Evolutionary conservation across 2,888 invertebrate genomes (phyloP), one percentile per base, ranked within the genome.

Genomic region (Theodoxus fluviatilis): DNA sequence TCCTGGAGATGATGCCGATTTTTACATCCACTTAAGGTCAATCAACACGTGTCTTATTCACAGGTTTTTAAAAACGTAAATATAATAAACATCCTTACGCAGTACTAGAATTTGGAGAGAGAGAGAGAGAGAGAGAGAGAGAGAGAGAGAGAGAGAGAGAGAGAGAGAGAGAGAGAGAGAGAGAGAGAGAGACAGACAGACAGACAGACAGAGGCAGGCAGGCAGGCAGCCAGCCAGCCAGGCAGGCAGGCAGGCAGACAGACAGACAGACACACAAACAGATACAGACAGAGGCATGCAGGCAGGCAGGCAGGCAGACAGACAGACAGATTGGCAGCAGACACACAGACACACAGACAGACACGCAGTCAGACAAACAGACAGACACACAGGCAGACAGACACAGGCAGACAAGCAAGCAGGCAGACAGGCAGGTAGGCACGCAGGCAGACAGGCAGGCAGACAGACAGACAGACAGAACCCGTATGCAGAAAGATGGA

Each of bases 391-490:
- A n/a, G n/a, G n/a, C n/a, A n/a, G n/a, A n/a, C n/a, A n/a, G n/a
- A n/a, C n/a, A 43, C n/a, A n/a, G n/a, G n/a, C n/a, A n/a, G 65
- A 31, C 47, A 38, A n/a, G n/a, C n/a, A n/a, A n/a, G n/a, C n/a
- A n/a, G n/a, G n/a, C n/a, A n/a, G n/a, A n/a, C n/a, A n/a, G n/a
- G n/a, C n/a, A 43, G 43, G 15, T 9, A 43, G 43, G 15, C 12
- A 43, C 12, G 15, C 12, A 43, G 43, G 15, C 12, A 43, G 43
- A 43, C 12, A 43, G 43, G 15, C 12, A 43, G 43, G 28, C 18
- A 67, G 43, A 61, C 37, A 61, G 49, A 67, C n/a, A 67, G 71
- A 68, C 1, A 57, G 37, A 55, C 18, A 37, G 68, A 68, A 49
- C 18, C 55, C 31, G 47, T 35, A 61, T 37, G 61, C n/a, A 67